These are phyloP conservation scores for Lepidurus arcticus DNA, from an alignment of 1,140 invertebrate genomes.

Conservation along the genomic window DNA sequence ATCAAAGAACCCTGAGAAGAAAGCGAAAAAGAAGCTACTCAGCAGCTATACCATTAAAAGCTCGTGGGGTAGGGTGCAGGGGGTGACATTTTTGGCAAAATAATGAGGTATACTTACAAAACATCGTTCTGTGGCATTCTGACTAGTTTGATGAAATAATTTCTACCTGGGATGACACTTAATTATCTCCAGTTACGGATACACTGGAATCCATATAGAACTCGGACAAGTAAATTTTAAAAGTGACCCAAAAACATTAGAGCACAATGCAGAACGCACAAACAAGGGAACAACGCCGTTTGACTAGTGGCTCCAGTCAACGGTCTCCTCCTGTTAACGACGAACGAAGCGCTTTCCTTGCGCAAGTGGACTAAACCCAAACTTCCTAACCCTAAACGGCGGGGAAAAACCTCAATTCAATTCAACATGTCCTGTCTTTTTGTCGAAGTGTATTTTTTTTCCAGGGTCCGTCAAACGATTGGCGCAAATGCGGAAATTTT, in stretches of 20 bases:
- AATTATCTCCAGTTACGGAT: not conserved
- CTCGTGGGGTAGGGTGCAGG: not conserved
- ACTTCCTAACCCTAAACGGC: not conserved
- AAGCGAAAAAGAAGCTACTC: not conserved
- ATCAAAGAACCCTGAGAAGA: too few species aligned
- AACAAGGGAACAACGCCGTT: constrained; percentile 17
- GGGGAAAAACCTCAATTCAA: too few species aligned
- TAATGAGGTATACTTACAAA: not conserved
- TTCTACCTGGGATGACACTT: not conserved
- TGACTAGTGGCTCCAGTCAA: not conserved
- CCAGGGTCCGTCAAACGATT: too few species aligned
- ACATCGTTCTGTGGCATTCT: not conserved
- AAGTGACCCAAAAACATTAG: too few species aligned
- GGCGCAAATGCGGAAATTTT: too few species aligned
- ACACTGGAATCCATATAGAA: not conserved
- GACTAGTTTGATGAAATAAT: not conserved
- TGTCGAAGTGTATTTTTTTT: too few species aligned
- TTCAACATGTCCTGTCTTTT: too few species aligned
- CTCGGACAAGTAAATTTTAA: too few species aligned
- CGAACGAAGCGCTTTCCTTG: not conserved
- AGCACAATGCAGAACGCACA: not conserved
- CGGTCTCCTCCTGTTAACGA: not conserved
- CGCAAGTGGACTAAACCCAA: not conserved
- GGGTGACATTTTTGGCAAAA: not conserved
- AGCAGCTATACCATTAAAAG: not conserved